phyloP scores from a whole-genome alignment of 2,113 vertebrate species.

The Alectura lathami region DNA sequence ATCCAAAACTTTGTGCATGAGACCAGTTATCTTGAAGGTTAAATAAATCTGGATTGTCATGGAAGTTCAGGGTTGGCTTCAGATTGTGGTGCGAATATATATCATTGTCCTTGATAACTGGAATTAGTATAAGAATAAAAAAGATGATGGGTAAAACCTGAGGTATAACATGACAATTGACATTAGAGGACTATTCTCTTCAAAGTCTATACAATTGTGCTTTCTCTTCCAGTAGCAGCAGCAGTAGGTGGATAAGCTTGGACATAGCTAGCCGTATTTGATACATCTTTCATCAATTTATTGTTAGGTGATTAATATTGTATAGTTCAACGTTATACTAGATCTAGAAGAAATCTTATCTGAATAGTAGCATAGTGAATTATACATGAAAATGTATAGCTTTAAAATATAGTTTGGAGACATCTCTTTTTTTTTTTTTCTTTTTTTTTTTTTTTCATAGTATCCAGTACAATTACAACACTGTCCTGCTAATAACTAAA shows the following conservation, averaged over 20 bases:
- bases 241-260: background rate
- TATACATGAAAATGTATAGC: background rate
- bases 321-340: background rate
- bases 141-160: background rate
- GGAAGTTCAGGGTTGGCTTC: background rate
- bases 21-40: background rate
- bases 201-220: background rate
- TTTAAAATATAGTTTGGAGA: background rate
- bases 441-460: background rate
- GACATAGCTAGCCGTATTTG: background rate
- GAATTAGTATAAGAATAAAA: background rate
- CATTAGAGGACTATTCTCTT: background rate
- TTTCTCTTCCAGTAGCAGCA: background rate
- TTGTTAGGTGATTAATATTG: background rate
- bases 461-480: background rate
- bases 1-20: background rate
- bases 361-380: background rate
- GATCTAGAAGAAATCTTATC: background rate
- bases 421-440: too few relatives aligned
- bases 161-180: background rate
- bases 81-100: background rate
- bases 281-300: background rate
- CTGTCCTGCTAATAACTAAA: background rate
- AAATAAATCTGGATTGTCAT: background rate
- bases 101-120: rapidly evolving